These are phyloP conservation scores for Centrocercus urophasianus DNA, from an alignment of 2,113 vertebrate species.

Conservation along the genomic window DNA sequence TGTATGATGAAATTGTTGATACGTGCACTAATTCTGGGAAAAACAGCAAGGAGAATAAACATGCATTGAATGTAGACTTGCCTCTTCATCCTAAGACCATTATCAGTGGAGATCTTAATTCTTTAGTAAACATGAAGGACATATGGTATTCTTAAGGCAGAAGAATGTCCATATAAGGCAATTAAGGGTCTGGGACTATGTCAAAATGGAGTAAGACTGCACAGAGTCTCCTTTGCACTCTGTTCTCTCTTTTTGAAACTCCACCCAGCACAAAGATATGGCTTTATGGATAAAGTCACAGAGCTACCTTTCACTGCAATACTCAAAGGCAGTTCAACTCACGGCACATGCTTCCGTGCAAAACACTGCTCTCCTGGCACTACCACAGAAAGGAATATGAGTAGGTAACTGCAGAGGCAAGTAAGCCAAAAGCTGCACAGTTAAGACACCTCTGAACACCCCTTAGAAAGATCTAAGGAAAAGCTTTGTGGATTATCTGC, in stretches of 20 bases:
- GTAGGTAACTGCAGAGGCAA: not conserved
- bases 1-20: slow-evolving; percentile 47
- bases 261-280: not conserved
- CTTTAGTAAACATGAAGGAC: slow-evolving; percentile 30
- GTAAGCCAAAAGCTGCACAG: not conserved
- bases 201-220: not conserved
- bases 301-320: not conserved
- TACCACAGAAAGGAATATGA: not conserved
- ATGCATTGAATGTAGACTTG: slow-evolving; percentile 26
- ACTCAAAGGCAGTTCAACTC: not conserved
- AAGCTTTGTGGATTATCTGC: not conserved
- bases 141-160: slow-evolving; percentile 14
- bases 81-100: slow-evolving; percentile 32
- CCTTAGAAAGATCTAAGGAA: not conserved
- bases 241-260: not conserved
- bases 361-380: not conserved
- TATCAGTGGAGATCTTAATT: slow-evolving; percentile 40
- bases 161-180: slow-evolving; percentile 51
- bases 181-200: not conserved
- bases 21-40: slow-evolving; percentile 43
- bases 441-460: not conserved
- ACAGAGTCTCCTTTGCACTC: not conserved
- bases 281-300: not conserved
- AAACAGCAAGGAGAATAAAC: slow-evolving; percentile 47
- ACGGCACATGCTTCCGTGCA: rapidly evolving